Percentiles rank a stretch among this genome's conserved stretches.
phyloP scores from a whole-genome alignment of 2,113 vertebrate genomes.

The Serilophus lunatus region DNA sequence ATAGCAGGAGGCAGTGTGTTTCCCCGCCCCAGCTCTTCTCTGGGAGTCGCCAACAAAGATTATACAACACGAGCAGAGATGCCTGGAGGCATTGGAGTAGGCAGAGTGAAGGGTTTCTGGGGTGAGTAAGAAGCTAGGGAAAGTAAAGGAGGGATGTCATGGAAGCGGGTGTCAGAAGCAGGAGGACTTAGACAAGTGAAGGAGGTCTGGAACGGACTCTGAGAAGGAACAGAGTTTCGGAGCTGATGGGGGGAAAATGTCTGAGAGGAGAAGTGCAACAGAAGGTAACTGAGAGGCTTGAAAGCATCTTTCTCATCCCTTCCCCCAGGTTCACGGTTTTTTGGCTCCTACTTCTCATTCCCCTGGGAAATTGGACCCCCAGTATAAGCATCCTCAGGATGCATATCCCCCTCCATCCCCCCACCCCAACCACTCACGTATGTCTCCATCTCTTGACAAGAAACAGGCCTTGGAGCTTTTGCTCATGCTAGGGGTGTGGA shows the following conservation, averaged over 20 bases:
- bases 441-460: background rate
- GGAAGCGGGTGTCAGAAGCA: fast-evolving
- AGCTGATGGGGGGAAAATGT: background rate
- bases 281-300: background rate
- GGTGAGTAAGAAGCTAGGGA: background rate
- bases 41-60: background rate
- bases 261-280: background rate
- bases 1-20: fast-evolving
- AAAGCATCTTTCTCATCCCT: background rate
- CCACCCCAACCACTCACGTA: background rate
- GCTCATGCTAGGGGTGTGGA: slow-evolving; percentile 6
- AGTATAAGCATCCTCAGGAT: background rate
- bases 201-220: background rate
- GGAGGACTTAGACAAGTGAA: background rate
- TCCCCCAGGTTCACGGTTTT: background rate
- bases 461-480: slow-evolving; percentile 35
- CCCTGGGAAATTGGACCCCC: background rate
- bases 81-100: background rate
- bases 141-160: background rate
- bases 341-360: background rate
- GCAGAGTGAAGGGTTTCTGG: background rate
- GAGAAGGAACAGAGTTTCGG: too few relatives aligned
- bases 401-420: background rate
- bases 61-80: background rate
- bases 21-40: background rate